Conservation (phyloP, 2,113 vertebrate genomes). For the Penelope pileata region DNA sequence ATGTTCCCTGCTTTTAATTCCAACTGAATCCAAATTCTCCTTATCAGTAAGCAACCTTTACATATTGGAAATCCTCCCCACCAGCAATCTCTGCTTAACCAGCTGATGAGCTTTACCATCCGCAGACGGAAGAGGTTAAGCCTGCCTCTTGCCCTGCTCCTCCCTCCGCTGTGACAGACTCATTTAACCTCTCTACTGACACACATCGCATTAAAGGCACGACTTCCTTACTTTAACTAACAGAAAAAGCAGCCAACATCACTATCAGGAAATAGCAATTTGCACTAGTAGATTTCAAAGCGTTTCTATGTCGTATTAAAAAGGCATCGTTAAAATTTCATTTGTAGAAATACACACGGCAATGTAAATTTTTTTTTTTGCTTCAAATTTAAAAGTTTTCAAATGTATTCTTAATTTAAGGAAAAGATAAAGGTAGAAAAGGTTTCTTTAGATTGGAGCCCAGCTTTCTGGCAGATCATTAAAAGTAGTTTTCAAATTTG, state of each 20-base stretch:
- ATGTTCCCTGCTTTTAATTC: neutral
- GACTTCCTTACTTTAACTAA: neutral
- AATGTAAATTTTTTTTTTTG: neutral
- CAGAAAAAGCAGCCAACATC: neutral
- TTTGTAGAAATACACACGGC: neutral
- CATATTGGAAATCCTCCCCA: conserved; percentile 10
- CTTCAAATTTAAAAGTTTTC: neutral
- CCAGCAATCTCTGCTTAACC: conserved; percentile 43
- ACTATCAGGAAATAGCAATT: neutral
- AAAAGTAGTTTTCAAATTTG: neutral
- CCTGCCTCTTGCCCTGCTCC: neutral
- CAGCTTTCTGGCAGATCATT: neutral
- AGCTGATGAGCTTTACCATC: conserved; percentile 30
- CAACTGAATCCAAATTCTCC: conserved; percentile 1
- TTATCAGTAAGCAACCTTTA: conserved; percentile 28
- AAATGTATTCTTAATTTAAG: neutral
- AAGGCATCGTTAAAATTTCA: neutral
- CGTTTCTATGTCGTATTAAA: neutral
- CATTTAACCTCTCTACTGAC: neutral
- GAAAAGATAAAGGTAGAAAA: neutral
- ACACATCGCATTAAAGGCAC: neutral
- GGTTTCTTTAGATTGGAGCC: neutral
- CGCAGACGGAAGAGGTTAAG: conserved; percentile 22
- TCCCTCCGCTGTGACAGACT: neutral
- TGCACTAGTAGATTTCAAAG: neutral